phyloP scores from a whole-genome alignment of 2,888 invertebrate species.

The Orthonevra nobilis region DNA sequence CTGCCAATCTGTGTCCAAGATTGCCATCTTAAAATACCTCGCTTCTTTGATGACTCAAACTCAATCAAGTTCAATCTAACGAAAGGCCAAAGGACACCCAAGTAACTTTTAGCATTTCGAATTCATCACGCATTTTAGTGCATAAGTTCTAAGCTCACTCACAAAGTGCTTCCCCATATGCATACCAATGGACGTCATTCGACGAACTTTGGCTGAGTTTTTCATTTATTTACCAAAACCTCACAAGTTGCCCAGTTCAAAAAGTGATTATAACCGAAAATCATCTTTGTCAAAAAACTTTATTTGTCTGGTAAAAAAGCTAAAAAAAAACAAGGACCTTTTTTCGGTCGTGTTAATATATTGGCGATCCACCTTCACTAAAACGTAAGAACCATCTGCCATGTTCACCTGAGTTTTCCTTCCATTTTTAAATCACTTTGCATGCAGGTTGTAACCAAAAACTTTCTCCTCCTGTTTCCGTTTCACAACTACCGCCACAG shows the following conservation, averaged over 20 bases:
- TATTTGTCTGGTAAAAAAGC: not conserved
- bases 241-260: conserved; percentile 51
- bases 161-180: not conserved
- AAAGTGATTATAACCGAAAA: conserved; percentile 60
- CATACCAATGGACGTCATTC: conserved; percentile 10
- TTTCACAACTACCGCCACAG: conserved; percentile 7
- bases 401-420: conserved; percentile 9
- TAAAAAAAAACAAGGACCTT: not conserved
- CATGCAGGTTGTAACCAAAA: conserved; percentile 58
- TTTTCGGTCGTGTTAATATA: conserved; percentile 11
- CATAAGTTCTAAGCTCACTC: conserved; percentile 1
- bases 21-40: no score
- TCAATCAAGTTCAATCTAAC: no score
- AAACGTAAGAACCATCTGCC: not conserved
- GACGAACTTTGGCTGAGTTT: not conserved
- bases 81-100: no score
- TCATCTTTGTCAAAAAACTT: conserved; percentile 54
- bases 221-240: conserved; percentile 55
- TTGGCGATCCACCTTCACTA: conserved; percentile 6
- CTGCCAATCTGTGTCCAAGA: no score
- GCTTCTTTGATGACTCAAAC: no score
- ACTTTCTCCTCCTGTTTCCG: conserved; percentile 49
- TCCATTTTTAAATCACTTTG: conserved; percentile 56
- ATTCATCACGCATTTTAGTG: conserved; percentile 20
- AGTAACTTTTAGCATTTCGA: no score